Conservation (phyloP, 2,888 invertebrate species). For the Agrotis ipsilon region DNA sequence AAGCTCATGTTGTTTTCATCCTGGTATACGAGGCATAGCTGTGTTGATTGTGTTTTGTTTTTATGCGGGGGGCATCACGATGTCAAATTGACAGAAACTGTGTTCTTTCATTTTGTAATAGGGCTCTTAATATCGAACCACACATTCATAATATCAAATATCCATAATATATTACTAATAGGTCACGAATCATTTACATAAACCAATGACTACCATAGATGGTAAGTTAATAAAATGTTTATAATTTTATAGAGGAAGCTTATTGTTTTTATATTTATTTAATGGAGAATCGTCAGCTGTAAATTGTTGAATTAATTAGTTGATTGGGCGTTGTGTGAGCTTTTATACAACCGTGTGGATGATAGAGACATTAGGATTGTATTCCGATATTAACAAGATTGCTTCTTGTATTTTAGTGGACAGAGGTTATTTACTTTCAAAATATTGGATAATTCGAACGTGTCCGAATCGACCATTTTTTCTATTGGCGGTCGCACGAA, state of each 20-base stretch:
- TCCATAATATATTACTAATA: slow-evolving; percentile 30
- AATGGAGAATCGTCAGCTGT: slow-evolving; percentile 27
- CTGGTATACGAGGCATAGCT: too few species aligned
- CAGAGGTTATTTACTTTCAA: not conserved
- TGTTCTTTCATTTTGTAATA: too few species aligned
- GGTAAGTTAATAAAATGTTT: slow-evolving; percentile 23
- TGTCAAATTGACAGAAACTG: too few species aligned
- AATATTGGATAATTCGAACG: too few species aligned
- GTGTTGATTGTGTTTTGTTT: too few species aligned
- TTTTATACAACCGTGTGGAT: slow-evolving; percentile 8
- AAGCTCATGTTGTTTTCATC: too few species aligned
- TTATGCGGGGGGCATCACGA: too few species aligned
- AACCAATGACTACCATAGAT: slow-evolving; percentile 17
- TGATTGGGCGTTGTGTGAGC: slow-evolving; percentile 14
- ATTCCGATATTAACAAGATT: not conserved
- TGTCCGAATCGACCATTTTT: too few species aligned
- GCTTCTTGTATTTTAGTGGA: not conserved
- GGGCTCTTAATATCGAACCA: slow-evolving; percentile 6
- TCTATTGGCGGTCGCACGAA: too few species aligned
- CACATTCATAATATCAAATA: slow-evolving; percentile 17
- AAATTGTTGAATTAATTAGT: slow-evolving; percentile 38
- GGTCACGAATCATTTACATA: slow-evolving; percentile 39
- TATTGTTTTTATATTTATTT: slow-evolving; percentile 41
- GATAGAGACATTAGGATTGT: slow-evolving; percentile 6
- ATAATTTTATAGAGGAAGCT: slow-evolving; percentile 51